Evolutionary conservation across 2,113 vertebrate species (phyloP).

Genomic region (Psettodes erumei): DNA sequence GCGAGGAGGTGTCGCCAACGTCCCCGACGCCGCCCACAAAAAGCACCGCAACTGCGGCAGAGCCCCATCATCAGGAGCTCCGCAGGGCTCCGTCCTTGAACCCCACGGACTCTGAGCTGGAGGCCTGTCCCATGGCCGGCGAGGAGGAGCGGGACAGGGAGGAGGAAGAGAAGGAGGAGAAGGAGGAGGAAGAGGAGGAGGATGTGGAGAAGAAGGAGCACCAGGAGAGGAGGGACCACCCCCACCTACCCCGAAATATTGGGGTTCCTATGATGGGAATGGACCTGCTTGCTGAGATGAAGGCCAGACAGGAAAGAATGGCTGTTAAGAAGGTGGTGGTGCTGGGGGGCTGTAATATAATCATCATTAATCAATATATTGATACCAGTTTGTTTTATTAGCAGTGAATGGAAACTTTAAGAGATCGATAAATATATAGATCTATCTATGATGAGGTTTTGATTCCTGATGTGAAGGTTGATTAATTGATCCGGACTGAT

Average conservation of each 20-base stretch:
- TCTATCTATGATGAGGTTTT: no score
- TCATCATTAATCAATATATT: neutral
- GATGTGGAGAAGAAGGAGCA: conserved; percentile 68
- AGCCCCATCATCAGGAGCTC: conserved; percentile 23
- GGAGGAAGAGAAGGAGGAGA: conserved; percentile 65
- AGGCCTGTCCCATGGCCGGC: conserved; percentile 12
- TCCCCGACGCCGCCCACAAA: conserved; percentile 67
- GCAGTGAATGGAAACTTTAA: no score
- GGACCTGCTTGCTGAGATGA: conserved; percentile 94
- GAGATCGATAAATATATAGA: no score
- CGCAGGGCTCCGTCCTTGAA: conserved; percentile 35
- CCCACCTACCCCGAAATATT: conserved; percentile 79
- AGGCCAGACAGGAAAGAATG: conserved; percentile 92
- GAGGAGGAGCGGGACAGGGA: no score
- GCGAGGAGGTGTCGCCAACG: conserved; percentile 79
- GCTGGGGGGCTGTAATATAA: no score
- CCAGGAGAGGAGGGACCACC: conserved; percentile 71
- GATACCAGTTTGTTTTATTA: neutral
- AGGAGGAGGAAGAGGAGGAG: conserved; percentile 66
- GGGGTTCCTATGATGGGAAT: conserved; percentile 84
- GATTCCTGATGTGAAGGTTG: no score
- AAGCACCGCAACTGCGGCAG: conserved; percentile 58
- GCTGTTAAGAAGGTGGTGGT: conserved; percentile 88
- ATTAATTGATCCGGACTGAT: no score
- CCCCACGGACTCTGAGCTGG: conserved; percentile 49